Conservation (phyloP, 2,113 vertebrate genomes). For the Passer montanus region DNA sequence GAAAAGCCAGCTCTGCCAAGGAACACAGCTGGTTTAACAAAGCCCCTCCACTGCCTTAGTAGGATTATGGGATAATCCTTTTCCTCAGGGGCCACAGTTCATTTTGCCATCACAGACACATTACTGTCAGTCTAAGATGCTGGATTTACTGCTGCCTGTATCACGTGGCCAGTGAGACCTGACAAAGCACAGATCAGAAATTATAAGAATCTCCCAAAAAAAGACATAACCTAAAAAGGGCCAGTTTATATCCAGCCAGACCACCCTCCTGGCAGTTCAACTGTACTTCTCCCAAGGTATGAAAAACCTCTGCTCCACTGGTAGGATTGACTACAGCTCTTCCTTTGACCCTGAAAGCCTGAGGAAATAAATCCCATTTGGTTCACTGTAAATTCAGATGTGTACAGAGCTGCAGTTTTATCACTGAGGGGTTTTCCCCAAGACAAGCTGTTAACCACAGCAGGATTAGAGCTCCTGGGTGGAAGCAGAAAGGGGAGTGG, state of each 20-base stretch:
- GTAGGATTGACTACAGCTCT: neutral
- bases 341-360: neutral
- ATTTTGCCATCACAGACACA: neutral
- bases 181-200: neutral
- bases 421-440: neutral
- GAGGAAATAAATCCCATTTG: neutral
- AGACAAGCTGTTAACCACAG: neutral
- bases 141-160: neutral
- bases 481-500: neutral
- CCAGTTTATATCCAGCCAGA: neutral
- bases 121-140: neutral
- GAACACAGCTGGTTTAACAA: neutral
- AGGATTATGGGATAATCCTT: conserved; percentile 9
- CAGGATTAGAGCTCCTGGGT: neutral
- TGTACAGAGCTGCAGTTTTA: neutral
- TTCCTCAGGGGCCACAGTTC: neutral
- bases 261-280: neutral
- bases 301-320: neutral
- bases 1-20: neutral
- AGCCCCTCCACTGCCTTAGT: neutral
- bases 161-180: accelerated
- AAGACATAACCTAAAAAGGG: neutral
- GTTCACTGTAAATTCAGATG: neutral
- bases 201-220: neutral
- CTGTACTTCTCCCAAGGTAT: neutral